A percentile compares a stretch with the other conserved stretches of the same genome.
phyloP scores from a whole-genome alignment of 2,113 vertebrate genomes.

The Tinamus guttatus region DNA sequence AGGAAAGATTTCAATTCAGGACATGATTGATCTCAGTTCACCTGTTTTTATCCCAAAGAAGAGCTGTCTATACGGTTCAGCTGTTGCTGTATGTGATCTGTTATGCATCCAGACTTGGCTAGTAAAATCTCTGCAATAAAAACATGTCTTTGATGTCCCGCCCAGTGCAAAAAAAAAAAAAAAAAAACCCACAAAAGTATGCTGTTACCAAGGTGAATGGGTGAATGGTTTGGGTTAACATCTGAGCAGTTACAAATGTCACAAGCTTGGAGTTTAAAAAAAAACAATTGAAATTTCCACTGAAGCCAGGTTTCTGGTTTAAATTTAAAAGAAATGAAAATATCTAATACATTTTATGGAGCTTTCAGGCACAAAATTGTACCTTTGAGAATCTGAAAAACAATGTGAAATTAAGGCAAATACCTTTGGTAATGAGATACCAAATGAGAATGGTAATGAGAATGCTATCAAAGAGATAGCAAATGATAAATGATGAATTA shows the following conservation, averaged over 20 bases:
- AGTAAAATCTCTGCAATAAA: slow-evolving; percentile 63
- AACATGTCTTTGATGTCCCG: slow-evolving; percentile 73
- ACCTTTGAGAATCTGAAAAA: slow-evolving; percentile 18
- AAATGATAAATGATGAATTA: slow-evolving; percentile 13
- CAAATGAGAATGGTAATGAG: no score
- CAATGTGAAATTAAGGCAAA: background rate
- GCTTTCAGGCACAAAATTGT: slow-evolving; percentile 56
- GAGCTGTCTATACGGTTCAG: background rate
- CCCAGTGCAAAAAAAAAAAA: slow-evolving; percentile 64
- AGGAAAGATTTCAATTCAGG: background rate
- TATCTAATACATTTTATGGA: slow-evolving; percentile 61
- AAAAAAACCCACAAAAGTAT: slow-evolving; percentile 33
- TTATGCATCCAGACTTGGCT: slow-evolving; percentile 59
- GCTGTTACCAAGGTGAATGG: slow-evolving; percentile 73
- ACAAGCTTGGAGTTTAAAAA: slow-evolving; percentile 32
- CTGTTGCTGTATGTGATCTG: background rate
- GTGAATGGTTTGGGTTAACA: slow-evolving; percentile 70
- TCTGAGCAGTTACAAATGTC: slow-evolving; percentile 64
- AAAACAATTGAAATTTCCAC: slow-evolving; percentile 27
- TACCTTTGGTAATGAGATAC: slow-evolving; percentile 31
- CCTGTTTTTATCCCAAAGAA: slow-evolving; percentile 43
- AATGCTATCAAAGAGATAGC: slow-evolving; percentile 43
- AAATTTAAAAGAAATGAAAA: slow-evolving; percentile 66
- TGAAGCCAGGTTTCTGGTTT: slow-evolving; percentile 69
- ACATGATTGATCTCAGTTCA: background rate